These are phyloP conservation scores for Andinoacara biseriatus DNA, from an alignment of 2,113 vertebrate species.

Conservation along the genomic window DNA sequence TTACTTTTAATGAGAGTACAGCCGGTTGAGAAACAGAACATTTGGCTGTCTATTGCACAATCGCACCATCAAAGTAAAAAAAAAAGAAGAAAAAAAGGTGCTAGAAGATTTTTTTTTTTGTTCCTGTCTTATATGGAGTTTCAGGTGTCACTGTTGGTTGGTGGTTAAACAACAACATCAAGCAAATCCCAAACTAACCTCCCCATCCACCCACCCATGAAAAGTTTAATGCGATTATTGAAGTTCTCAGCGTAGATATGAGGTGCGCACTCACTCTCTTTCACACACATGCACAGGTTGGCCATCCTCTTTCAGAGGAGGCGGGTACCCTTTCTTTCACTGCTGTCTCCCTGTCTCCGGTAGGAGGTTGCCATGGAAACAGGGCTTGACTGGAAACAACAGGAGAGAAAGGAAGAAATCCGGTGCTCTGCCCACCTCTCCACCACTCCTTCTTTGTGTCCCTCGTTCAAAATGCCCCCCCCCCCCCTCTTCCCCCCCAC, in stretches of 20 bases:
- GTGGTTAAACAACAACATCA: not conserved
- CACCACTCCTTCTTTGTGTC: conserved; percentile 78
- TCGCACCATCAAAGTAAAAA: not conserved
- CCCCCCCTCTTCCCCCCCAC: no score
- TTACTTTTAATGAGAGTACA: conserved; percentile 46
- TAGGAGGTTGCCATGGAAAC: conserved; percentile 85
- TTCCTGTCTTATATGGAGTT: not conserved
- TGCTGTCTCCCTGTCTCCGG: conserved; percentile 79
- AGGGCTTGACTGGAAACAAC: conserved; percentile 85
- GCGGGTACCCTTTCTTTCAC: conserved; percentile 80
- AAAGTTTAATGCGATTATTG: conserved; percentile 29
- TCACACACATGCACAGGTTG: conserved; percentile 71
- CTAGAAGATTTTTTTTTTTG: not conserved
- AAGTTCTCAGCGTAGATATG: conserved; percentile 35
- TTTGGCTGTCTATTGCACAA: conserved; percentile 23
- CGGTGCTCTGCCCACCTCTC: conserved; percentile 81
- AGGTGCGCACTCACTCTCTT: conserved; percentile 15
- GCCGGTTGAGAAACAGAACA: conserved; percentile 28
- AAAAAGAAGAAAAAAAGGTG: not conserved
- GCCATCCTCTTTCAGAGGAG: conserved; percentile 79
- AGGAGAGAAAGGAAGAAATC: conserved; percentile 81
- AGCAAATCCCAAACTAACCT: not conserved
- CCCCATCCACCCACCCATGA: no score
- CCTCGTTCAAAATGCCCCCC: conserved; percentile 63
- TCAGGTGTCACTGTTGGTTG: not conserved